Percentiles rank a stretch among this genome's conserved stretches.
Evolutionary conservation across 2,797 vertebrate genomes (phyloP).

Genomic region (Sebastes miniatus): DNA sequence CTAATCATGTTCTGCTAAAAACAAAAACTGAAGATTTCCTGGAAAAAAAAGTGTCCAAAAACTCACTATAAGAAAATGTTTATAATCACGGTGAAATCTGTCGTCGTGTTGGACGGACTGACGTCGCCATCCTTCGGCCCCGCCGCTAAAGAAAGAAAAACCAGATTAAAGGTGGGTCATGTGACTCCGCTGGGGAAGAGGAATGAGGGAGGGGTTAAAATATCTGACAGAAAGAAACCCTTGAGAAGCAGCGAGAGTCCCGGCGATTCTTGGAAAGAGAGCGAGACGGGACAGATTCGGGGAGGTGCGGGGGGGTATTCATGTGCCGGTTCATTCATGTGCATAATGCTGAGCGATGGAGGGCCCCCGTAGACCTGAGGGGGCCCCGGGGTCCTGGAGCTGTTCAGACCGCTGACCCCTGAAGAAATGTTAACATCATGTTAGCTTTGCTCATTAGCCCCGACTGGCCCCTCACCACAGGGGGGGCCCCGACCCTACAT

Average conservation of each 20-base stretch:
- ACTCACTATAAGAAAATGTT: neutral
- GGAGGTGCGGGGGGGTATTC: slow-evolving; percentile 43
- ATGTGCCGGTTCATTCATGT: slow-evolving; percentile 75
- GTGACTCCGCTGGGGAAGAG: slow-evolving; percentile 1
- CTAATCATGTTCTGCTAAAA: neutral
- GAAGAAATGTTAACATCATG: slow-evolving; percentile 84
- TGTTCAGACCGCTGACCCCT: slow-evolving; percentile 78
- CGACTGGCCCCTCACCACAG: slow-evolving; percentile 46
- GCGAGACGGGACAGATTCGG: slow-evolving; percentile 31
- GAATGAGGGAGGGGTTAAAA: neutral
- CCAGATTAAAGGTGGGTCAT: slow-evolving; percentile 14
- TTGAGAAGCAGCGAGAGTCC: slow-evolving; percentile 6
- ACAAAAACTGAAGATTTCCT: neutral
- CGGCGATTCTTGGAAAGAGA: neutral
- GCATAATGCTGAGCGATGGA: slow-evolving; percentile 70
- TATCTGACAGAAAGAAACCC: neutral
- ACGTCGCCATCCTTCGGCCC: neutral
- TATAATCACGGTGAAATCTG: neutral
- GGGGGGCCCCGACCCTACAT: slow-evolving; percentile 22
- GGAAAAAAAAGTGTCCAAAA: neutral
- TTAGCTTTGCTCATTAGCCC: slow-evolving; percentile 84
- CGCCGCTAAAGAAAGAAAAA: neutral
- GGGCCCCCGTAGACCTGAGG: slow-evolving; percentile 52
- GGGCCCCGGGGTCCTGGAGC: slow-evolving; percentile 65
- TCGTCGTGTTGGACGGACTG: neutral